Evolutionary conservation across 2,888 invertebrate genomes (phyloP), one percentile per base, ranked within the genome.

Genomic region (Hyposoter didymator): DNA sequence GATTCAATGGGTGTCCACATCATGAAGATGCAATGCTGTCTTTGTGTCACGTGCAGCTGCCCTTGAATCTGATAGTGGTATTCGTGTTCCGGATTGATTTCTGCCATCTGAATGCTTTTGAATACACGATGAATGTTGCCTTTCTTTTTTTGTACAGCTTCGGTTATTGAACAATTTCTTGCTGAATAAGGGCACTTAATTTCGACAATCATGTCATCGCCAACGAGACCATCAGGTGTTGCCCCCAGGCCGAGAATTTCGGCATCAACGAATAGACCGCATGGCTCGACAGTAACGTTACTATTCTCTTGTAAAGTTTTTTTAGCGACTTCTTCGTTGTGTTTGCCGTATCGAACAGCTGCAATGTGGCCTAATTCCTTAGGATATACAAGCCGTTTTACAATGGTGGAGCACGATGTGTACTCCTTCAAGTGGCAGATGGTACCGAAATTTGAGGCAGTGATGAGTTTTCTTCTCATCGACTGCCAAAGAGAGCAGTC

Each of bases 11-110:
- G 43, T 28, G 78, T 59, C 82, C 82, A 78, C 7, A 82, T 2
- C 45, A 39, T 76, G 12, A 82, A 78, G 28, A 59, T 22, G 28
- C 76, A 82, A 45, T 64, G 64, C 12, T 70, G 19, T 14, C 78
- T 75, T 19, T 47, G 52, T 0, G 76, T 82, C 8, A 43, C 19
- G 17, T 32, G 82, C 43, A 82, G 67, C 55, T 49, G 43, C 28
- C 82, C 82, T 69, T 82, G 75, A 3, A 75, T 35, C 39, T 81
- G 81, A 52, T 74, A 66, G 12, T 81, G 74, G 19, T 81, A 66
- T 1, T 49, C 14, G 39, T 74, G 81, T 35, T 69, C 69, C 28
- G 14, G 8, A 47, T 69, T 69, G 22, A 69, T 47, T 47, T 28
- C n/a, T 32, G 19, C 4, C 32, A 32, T 47, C 14, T 69, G 47